A percentile compares a stretch with the other conserved stretches of the same genome.
Evolutionary conservation across 2,797 vertebrate species (phyloP).

Genomic region (Pitangus sulphuratus): DNA sequence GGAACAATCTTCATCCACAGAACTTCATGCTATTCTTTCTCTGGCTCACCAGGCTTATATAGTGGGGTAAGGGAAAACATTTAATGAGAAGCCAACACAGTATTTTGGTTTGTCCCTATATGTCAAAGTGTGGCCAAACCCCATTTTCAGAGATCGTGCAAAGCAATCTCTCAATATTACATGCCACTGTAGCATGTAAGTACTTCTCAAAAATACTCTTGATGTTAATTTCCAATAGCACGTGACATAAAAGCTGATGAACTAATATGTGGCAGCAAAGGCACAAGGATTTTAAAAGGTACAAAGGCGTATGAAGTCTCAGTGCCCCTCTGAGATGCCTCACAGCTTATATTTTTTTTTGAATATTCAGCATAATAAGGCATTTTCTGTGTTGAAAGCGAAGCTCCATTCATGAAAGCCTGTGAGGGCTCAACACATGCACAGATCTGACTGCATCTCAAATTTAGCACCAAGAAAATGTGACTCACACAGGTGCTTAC

Average conservation of each 20-base stretch:
- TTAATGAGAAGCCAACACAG: neutral
- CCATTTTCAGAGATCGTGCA: neutral
- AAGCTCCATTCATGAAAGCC: neutral
- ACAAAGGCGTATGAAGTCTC: neutral
- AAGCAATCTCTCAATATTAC: neutral
- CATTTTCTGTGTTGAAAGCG: neutral
- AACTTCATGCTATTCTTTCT: neutral
- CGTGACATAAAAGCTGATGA: neutral
- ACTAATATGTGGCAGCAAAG: neutral
- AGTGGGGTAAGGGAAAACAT: neutral
- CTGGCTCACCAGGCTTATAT: neutral
- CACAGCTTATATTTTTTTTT: neutral
- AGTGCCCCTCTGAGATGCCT: neutral
- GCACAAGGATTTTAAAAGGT: neutral
- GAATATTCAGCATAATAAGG: neutral
- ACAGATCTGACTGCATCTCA: neutral
- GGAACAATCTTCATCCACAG: neutral
- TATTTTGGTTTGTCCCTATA: neutral
- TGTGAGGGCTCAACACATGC: fast-evolving
- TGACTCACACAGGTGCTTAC: neutral
- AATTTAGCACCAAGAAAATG: neutral
- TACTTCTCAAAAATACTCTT: neutral
- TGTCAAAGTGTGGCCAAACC: neutral
- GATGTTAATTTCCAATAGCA: neutral
- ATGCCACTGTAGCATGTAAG: fast-evolving